Conservation (phyloP, 2,797 vertebrate genomes). For the Lagorchestes hirsutus region DNA sequence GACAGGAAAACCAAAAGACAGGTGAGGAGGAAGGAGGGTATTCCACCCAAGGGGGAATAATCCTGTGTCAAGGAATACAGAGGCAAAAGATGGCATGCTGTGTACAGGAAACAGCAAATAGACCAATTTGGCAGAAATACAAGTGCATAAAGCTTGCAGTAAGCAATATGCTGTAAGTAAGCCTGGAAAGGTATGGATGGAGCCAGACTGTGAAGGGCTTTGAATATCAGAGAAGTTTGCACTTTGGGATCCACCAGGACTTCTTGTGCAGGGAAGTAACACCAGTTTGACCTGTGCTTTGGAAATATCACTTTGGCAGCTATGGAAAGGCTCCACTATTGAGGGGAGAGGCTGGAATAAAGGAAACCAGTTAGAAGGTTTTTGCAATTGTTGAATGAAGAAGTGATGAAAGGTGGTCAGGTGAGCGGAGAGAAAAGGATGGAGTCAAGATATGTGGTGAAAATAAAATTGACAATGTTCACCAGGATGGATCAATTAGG, state of each 20-base stretch:
- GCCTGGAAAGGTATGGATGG: background rate
- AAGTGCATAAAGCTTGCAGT: background rate
- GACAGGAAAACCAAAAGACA: background rate
- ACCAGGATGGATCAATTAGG: background rate
- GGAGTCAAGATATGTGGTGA: background rate
- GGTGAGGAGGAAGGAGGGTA: background rate
- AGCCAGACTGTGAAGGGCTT: background rate
- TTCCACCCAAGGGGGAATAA: background rate
- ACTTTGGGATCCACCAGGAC: background rate
- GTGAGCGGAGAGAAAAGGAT: background rate
- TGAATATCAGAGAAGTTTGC: background rate
- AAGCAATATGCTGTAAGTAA: background rate
- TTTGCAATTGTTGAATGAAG: background rate
- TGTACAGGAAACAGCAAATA: background rate
- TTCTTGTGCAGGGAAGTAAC: background rate
- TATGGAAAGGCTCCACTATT: background rate
- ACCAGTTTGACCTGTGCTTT: background rate
- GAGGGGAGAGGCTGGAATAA: background rate
- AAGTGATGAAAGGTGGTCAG: background rate
- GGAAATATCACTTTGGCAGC: background rate
- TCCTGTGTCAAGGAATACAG: background rate
- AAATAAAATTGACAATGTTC: background rate
- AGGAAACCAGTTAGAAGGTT: background rate
- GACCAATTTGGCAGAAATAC: background rate
- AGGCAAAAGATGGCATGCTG: background rate